phyloP scores from a whole-genome alignment of 2,113 vertebrate genomes.

The Phainopepla nitens region DNA sequence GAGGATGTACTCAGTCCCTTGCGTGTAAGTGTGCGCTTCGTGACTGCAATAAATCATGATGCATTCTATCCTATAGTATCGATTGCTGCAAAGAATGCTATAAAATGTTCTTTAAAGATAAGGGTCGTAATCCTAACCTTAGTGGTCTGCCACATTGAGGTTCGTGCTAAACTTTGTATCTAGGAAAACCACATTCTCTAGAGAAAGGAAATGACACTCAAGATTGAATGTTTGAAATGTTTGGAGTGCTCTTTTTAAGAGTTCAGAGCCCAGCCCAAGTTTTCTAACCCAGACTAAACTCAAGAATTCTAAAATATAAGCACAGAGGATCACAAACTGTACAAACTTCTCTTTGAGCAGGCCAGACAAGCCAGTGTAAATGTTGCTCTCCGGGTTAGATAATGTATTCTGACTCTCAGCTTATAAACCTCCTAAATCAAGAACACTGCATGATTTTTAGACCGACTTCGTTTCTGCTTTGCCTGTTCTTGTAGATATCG shows the following conservation, averaged over 20 bases:
- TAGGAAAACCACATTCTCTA: not conserved
- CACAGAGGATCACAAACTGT: not conserved
- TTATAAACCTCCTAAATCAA: not conserved
- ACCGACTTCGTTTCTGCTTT: not conserved
- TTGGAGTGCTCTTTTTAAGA: not conserved
- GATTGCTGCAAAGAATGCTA: not conserved
- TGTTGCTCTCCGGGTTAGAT: not conserved
- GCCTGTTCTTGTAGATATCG: not conserved
- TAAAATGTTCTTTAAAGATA: not conserved
- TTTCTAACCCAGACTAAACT: slow-evolving; percentile 19
- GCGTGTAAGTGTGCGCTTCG: rapidly evolving
- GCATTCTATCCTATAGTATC: not conserved
- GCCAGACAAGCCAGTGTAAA: not conserved
- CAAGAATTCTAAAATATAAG: slow-evolving; percentile 7
- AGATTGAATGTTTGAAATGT: not conserved
- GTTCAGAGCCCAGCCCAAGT: not conserved
- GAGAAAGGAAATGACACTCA: slow-evolving; percentile 8
- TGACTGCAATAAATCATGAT: not conserved
- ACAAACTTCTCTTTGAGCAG: not conserved
- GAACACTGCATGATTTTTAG: not conserved
- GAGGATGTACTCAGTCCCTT: not conserved
- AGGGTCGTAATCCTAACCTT: not conserved
- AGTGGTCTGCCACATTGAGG: not conserved
- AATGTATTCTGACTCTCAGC: not conserved
- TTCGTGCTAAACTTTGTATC: not conserved